Percentiles rank a stretch among this genome's conserved stretches.
Evolutionary conservation across 2,113 vertebrate genomes (phyloP).

Genomic region (Isichthys henryi): DNA sequence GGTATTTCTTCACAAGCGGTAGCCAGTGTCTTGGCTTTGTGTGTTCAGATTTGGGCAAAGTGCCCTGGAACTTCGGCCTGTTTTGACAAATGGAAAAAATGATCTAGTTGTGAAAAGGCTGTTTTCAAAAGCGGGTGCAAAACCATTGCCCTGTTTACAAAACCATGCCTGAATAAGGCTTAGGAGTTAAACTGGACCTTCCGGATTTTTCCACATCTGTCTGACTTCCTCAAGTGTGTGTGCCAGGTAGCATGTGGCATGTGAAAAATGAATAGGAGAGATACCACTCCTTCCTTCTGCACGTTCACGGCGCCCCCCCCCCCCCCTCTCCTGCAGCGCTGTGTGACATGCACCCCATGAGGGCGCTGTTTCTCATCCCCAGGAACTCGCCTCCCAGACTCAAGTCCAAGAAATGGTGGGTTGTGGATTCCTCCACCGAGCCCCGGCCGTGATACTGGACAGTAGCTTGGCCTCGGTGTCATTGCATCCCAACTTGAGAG

Average conservation of each 20-base stretch:
- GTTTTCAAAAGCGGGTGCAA: background rate
- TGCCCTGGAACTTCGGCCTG: background rate
- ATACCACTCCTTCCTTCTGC: background rate
- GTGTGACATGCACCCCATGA: constrained; percentile 97
- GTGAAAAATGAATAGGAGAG: background rate
- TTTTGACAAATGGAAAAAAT: background rate
- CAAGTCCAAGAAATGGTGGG: constrained; percentile 97
- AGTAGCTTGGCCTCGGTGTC: background rate
- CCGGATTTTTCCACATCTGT: background rate
- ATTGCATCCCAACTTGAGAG: background rate
- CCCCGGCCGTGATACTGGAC: background rate
- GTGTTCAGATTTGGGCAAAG: background rate
- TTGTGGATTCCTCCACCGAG: background rate
- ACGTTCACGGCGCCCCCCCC: constrained; percentile 25
- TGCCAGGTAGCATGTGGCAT: background rate
- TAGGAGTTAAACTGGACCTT: background rate
- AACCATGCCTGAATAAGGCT: background rate
- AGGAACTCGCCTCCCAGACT: constrained; percentile 86
- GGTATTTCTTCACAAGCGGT: background rate
- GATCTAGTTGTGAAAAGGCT: background rate
- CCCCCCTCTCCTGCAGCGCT: constrained; percentile 66
- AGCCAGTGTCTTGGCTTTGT: background rate
- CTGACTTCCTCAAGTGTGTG: background rate
- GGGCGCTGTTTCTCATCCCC: constrained; percentile 94
- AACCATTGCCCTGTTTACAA: background rate